phyloP scores from a whole-genome alignment of 2,888 invertebrate genomes.

The Pimpla rufipes region DNA sequence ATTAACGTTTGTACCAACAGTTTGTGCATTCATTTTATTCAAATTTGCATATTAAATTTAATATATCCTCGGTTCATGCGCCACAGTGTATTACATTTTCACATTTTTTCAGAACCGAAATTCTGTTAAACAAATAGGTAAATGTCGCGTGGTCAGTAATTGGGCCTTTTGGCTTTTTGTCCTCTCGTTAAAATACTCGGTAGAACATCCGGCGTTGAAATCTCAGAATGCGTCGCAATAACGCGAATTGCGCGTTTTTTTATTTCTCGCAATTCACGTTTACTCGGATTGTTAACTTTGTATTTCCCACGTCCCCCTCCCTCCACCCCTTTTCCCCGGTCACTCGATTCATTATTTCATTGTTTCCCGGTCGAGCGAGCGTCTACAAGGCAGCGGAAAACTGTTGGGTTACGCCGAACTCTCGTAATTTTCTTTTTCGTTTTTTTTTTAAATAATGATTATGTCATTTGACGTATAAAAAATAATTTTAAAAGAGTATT shows the following conservation, averaged over 20 bases:
- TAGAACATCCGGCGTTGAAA: neutral
- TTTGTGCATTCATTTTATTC: no score
- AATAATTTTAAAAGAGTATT: no score
- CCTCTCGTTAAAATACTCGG: neutral
- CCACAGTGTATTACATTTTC: no score
- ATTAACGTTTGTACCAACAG: no score
- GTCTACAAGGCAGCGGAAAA: conserved; percentile 5
- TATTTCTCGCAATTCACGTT: neutral
- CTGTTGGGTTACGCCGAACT: neutral
- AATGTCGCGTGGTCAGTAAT: neutral
- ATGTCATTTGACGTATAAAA: no score
- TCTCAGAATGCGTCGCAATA: neutral
- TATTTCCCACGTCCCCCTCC: conserved; percentile 31
- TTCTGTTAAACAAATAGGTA: neutral
- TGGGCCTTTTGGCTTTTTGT: neutral
- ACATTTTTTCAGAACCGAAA: neutral
- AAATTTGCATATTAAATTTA: no score
- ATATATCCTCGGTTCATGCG: no score
- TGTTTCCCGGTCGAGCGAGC: neutral
- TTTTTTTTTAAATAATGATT: neutral
- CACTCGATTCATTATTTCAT: conserved; percentile 30
- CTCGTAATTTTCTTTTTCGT: neutral
- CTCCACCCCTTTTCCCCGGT: no score
- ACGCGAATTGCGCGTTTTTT: neutral
- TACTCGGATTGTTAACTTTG: conserved; percentile 11